These are phyloP conservation scores for Tyrophagus putrescentiae DNA, from an alignment of 1,140 invertebrate species.

Conservation along the genomic window DNA sequence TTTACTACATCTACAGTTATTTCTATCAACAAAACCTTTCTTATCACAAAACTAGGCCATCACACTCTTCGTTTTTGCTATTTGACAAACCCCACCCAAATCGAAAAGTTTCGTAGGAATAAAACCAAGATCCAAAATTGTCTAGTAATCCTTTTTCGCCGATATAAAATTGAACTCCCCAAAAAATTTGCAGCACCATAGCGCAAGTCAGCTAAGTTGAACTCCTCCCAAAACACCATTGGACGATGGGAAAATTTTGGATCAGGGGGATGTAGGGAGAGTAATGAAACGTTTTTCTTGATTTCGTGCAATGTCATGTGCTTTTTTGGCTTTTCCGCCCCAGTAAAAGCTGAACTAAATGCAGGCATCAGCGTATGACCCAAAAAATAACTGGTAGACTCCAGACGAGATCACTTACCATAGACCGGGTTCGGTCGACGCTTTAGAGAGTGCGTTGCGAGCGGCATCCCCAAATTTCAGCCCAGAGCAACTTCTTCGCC, in stretches of 20 bases:
- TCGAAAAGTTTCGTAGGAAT: slow-evolving; percentile 5
- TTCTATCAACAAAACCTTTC: too few relatives aligned
- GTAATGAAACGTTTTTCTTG: not conserved
- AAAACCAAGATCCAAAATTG: not conserved
- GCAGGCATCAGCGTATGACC: not conserved
- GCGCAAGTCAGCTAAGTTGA: not conserved
- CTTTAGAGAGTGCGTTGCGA: not conserved
- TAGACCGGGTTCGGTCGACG: not conserved
- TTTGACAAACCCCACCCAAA: not conserved
- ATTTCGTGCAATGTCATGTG: not conserved
- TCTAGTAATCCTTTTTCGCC: not conserved
- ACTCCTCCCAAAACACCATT: not conserved
- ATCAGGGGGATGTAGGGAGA: not conserved
- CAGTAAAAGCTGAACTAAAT: not conserved
- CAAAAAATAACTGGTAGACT: not conserved
- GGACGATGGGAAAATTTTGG: not conserved
- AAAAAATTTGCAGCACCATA: not conserved
- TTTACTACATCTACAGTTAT: not conserved
- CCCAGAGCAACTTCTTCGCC: not conserved
- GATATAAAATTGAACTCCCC: not conserved
- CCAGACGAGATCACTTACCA: not conserved
- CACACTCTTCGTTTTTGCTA: not conserved
- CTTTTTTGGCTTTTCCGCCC: not conserved
- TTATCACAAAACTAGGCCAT: too few relatives aligned
- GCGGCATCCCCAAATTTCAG: not conserved